phyloP scores from a whole-genome alignment of 2,888 invertebrate genomes.

The Oscheius sp. region DNA sequence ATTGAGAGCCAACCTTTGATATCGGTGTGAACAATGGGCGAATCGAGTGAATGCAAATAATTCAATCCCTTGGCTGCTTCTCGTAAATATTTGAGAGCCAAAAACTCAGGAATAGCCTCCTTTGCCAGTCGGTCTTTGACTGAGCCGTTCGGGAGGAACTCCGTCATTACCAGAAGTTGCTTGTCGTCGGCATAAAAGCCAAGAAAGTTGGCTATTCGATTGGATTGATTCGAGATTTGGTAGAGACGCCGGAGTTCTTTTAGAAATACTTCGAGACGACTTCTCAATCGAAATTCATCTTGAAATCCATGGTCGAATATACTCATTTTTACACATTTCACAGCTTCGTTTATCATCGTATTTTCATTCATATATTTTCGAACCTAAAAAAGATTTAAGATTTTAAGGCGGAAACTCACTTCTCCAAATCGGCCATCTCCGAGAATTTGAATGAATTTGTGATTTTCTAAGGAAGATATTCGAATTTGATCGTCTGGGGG shows the following conservation, averaged over 20 bases:
- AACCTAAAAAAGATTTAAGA: slow-evolving; percentile 31
- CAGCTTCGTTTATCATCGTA: slow-evolving; percentile 38
- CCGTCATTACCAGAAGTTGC: slow-evolving; percentile 48
- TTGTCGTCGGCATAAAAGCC: slow-evolving; percentile 49
- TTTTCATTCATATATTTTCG: slow-evolving; percentile 42
- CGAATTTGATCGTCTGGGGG: slow-evolving; percentile 39
- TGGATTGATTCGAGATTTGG: slow-evolving; percentile 41
- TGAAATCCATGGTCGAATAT: slow-evolving; percentile 57
- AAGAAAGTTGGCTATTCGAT: slow-evolving; percentile 50
- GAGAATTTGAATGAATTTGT: slow-evolving; percentile 34
- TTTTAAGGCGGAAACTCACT: slow-evolving; percentile 22
- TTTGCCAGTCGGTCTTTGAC: slow-evolving; percentile 47
- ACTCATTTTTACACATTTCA: slow-evolving; percentile 50
- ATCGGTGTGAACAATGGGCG: slow-evolving; percentile 53
- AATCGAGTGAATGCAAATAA: slow-evolving; percentile 48
- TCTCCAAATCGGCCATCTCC: slow-evolving; percentile 51
- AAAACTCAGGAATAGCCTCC: slow-evolving; percentile 43
- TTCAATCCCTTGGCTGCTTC: slow-evolving; percentile 51
- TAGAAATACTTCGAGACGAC: slow-evolving; percentile 44
- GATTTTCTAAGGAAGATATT: slow-evolving; percentile 31
- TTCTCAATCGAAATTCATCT: slow-evolving; percentile 38
- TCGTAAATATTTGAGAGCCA: slow-evolving; percentile 49
- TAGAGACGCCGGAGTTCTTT: slow-evolving; percentile 50
- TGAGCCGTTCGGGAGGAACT: slow-evolving; percentile 49
- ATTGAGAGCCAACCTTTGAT: slow-evolving; percentile 40